A percentile compares a stretch with the other conserved stretches of the same genome.
Evolutionary conservation across 2,113 vertebrate genomes (phyloP).

Genomic region (Takifugu flavidus): DNA sequence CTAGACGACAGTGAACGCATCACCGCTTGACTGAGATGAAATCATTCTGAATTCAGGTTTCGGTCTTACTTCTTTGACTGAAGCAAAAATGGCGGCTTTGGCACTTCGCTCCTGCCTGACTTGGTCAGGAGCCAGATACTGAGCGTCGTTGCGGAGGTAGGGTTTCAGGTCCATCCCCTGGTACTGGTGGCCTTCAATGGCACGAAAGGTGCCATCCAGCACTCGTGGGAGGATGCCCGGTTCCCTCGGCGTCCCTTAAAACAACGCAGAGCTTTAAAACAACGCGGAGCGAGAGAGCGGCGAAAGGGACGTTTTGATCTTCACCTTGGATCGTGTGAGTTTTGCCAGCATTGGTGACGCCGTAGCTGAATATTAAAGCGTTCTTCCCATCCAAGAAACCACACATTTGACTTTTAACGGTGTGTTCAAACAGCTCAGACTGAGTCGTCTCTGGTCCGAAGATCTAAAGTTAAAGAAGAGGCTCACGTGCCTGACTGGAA

Average conservation of each 20-base stretch:
- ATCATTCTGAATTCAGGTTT: not conserved
- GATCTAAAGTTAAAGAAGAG: constrained; percentile 67
- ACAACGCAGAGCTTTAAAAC: not conserved
- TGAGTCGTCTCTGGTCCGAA: constrained; percentile 82
- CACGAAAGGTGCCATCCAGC: constrained; percentile 78
- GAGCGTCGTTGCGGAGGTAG: constrained; percentile 75
- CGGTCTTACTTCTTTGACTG: constrained; percentile 78
- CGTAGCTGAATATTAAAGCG: constrained; percentile 85
- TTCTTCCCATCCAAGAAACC: constrained; percentile 80
- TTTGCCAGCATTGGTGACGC: constrained; percentile 90
- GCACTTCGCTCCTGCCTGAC: constrained; percentile 76
- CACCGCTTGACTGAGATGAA: not conserved
- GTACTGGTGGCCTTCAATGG: constrained; percentile 74
- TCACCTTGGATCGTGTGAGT: constrained; percentile 89
- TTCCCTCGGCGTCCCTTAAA: constrained; percentile 78
- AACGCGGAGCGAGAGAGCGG: too few species aligned
- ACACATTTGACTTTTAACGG: constrained; percentile 74
- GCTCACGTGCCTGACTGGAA: too few species aligned
- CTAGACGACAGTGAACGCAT: constrained; percentile 17
- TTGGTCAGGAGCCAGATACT: constrained; percentile 76
- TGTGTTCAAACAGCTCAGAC: constrained; percentile 79
- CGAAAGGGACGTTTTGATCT: not conserved
- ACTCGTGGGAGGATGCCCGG: constrained; percentile 83
- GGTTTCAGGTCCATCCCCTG: constrained; percentile 83
- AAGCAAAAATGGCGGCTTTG: constrained; percentile 77